Evolutionary conservation across 35 echinoderm and acorn worm species (phyloP), one percentile per base, ranked within the genome.

Genomic region (Lytechinus variegatus): DNA sequence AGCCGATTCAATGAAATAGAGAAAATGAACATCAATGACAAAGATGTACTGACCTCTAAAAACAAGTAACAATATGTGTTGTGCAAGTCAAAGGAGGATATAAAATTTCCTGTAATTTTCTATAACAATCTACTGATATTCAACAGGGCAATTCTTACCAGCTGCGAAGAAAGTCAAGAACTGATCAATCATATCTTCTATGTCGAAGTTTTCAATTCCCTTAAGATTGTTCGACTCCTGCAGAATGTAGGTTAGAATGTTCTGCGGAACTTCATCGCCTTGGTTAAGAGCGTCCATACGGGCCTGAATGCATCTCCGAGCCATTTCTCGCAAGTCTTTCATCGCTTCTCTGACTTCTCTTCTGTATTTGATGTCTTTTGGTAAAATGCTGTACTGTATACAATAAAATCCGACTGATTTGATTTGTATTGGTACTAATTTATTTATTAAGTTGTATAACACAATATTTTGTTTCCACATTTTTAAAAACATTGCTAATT

Each of bases 101-200:
- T 44, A 44, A 44, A 44, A 44, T 44, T 2, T 44, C 2, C 33
- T 44, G 33, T 2, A 0, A 44, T 44, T 44, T 44, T 44, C 33
- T 2, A 44, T 44, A 44, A 44, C 0, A 44, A 44, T 44, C 33
- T 44, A 44, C 33, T 44, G 33, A 44, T 44, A 44, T 44, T 44
- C 33, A 44, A 44, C 33, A 44, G 33, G 33, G 33, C 33, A 44
- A 61, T 61, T 21, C 87, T 95, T 91, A 91, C 97, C 97, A 24
- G 95, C 97, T 9, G 92, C 57, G 55, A 98, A 98, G 54, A 98
- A 97, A 11, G 97, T 98, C 3, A 96, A 10, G 86, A 98, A 98
- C 61, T 98, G 95, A 54, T 98, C 97, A 33, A 98, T 86, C 95
- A 97, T 97, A 86, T 98, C 96, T 66, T 97, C 94, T 19, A 97